Base-by-base conservation (phyloP, 2,797 vertebrate species). In the Pangasius sanitwongsei region DNA sequence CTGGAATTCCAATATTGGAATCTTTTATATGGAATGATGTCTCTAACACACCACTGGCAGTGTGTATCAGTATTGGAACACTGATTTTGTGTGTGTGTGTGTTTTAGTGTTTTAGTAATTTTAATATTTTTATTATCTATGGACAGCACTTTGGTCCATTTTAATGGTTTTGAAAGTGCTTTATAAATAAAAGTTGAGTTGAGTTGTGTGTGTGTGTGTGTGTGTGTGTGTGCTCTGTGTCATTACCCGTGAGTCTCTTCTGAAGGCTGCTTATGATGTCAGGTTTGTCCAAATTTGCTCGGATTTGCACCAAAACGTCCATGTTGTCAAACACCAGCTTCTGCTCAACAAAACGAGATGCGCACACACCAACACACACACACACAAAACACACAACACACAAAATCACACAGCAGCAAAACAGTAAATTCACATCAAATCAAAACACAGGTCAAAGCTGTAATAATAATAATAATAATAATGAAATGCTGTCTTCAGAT, bases 321-420 rank as follows among this genome's bases (percentile, higher is more conserved):
- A 99, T 99, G 93, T 99, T 98, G 93, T 99, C 98, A 1, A 94
- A 94, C 92, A 99, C 98, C 91, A 99, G 92, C 93, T 99, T 99
- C 98, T 99, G 91, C 44, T 53, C 86, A 59, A 44, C 72, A 82
- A 23, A 25, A 59, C n/a, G 53, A 67, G 25, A 83, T 25, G 15
- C 2, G n/a, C 69, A 77, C 59, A 75, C 28, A 53, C 50, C 53
- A 78, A 53, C 28, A n/a, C 7, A 2, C 50, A 31, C 78, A 55
- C 48, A 37, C 31, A 41, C 31, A 61, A 16, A 25, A 87, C 48
- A 78, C 37, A 63, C 15, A 16, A 57, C 28, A 89, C 13, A 63
- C 81, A 83, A 34, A 11, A 69, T 8, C 41, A 74, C 72, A 74
- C 4, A 0, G 6, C 2, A 44, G 16, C 9, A 77, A 50, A 28